These are phyloP conservation scores for Drosophila quinaria DNA, from an alignment of 2,888 invertebrate genomes.

Conservation along the genomic window DNA sequence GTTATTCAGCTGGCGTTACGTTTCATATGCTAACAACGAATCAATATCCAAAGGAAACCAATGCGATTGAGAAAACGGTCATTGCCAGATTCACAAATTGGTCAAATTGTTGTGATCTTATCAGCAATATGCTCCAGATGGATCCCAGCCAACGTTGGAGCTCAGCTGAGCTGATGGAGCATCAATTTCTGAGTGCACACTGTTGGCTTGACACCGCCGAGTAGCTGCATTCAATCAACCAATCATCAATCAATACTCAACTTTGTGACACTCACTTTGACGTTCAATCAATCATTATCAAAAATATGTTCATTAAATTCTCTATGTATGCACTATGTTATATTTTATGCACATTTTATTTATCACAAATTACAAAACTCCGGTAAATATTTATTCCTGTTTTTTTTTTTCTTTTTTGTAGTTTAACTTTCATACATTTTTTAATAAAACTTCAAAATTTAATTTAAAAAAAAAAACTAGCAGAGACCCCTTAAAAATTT, in stretches of 20 bases:
- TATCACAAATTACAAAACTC: background rate
- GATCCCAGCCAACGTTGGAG: background rate
- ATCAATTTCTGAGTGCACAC: background rate
- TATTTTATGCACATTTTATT: background rate
- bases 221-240: background rate
- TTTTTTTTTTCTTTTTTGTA: too few relatives aligned
- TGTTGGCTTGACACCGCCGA: background rate
- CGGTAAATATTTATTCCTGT: background rate
- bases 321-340: background rate
- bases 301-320: constrained; percentile 1
- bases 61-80: background rate
- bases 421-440: too few relatives aligned
- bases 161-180: background rate
- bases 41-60: background rate
- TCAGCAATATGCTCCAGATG: background rate
- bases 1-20: constrained; percentile 14
- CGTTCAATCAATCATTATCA: background rate
- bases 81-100: background rate
- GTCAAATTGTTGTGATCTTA: background rate
- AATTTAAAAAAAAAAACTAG: too few relatives aligned
- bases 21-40: constrained; percentile 6
- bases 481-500: too few relatives aligned
- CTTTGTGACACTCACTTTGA: background rate
- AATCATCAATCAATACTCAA: background rate
- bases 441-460: too few relatives aligned